A percentile compares a stretch with the other conserved stretches of the same genome.
phyloP scores from a whole-genome alignment of 2,797 vertebrate species.

The Bryconaethiops microstoma region DNA sequence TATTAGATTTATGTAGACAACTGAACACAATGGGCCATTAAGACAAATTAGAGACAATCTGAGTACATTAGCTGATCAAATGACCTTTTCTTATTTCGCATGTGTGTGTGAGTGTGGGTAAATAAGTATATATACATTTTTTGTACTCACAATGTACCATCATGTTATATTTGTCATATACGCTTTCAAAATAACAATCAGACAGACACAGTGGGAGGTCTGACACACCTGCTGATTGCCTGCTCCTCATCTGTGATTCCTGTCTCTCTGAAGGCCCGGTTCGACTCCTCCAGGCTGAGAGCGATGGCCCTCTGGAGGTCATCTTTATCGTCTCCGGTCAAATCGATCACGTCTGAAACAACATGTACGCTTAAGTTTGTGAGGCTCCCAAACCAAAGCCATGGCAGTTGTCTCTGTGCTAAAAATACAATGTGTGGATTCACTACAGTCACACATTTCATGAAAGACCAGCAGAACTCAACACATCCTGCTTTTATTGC shows the following conservation, averaged over 20 bases:
- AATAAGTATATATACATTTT: too few species aligned
- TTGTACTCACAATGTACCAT: too few species aligned
- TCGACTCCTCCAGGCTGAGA: slow-evolving; percentile 98
- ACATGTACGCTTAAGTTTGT: neutral
- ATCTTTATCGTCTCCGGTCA: slow-evolving; percentile 99
- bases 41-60: too few species aligned
- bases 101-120: too few species aligned
- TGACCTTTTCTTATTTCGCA: too few species aligned
- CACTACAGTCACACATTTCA: neutral
- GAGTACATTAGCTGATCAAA: too few species aligned
- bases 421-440: neutral
- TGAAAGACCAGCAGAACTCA: neutral
- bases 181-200: neutral
- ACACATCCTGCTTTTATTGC: neutral
- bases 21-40: too few species aligned
- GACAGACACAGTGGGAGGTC: neutral
- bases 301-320: slow-evolving; percentile 99
- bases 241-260: slow-evolving; percentile 99
- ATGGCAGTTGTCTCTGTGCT: neutral
- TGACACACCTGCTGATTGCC: slow-evolving; percentile 93
- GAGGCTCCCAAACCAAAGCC: neutral
- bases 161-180: neutral
- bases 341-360: slow-evolving; percentile 94
- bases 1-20: too few species aligned
- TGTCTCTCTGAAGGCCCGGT: slow-evolving; percentile 95